phyloP scores from a whole-genome alignment of 2,888 invertebrate species.

The Endotricha flammealis region DNA sequence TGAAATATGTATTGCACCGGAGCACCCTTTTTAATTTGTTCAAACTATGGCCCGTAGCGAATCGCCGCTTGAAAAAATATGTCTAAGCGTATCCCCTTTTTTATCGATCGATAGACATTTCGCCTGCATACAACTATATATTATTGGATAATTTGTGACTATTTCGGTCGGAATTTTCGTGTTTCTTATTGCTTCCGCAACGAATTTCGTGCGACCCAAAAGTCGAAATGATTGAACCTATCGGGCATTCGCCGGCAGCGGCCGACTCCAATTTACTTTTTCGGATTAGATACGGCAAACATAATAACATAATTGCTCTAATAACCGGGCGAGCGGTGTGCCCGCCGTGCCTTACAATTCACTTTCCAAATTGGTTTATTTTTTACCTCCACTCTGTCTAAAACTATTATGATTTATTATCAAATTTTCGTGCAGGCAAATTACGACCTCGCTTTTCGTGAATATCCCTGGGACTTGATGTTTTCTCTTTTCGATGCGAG shows the following conservation, averaged over 20 bases:
- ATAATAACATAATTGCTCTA: constrained; percentile 78
- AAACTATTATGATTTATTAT: constrained; percentile 78
- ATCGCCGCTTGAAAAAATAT: constrained; percentile 52
- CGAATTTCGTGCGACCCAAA: constrained; percentile 77
- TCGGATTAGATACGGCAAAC: constrained; percentile 77
- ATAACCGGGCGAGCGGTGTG: constrained; percentile 66
- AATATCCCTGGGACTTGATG: constrained; percentile 30
- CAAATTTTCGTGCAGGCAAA: constrained; percentile 77
- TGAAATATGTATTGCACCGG: constrained; percentile 65
- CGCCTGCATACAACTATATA: constrained; percentile 41
- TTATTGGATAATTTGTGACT: constrained; percentile 63
- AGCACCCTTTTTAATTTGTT: constrained; percentile 76
- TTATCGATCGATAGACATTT: constrained; percentile 42
- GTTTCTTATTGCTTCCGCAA: constrained; percentile 78
- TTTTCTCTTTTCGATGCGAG: constrained; percentile 50
- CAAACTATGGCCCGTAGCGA: constrained; percentile 65
- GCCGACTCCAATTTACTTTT: constrained; percentile 76
- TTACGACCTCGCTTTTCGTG: constrained; percentile 65
- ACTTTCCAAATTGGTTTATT: constrained; percentile 78
- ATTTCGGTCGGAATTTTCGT: constrained; percentile 64
- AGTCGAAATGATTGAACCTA: constrained; percentile 73
- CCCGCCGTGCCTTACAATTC: constrained; percentile 75
- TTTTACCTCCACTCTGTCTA: constrained; percentile 71
- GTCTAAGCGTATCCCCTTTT: constrained; percentile 34
- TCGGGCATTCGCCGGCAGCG: constrained; percentile 75